Percentiles rank a stretch among this genome's conserved stretches.
phyloP scores from a whole-genome alignment of 1,140 invertebrate genomes.

The Eriocheir sinensis region DNA sequence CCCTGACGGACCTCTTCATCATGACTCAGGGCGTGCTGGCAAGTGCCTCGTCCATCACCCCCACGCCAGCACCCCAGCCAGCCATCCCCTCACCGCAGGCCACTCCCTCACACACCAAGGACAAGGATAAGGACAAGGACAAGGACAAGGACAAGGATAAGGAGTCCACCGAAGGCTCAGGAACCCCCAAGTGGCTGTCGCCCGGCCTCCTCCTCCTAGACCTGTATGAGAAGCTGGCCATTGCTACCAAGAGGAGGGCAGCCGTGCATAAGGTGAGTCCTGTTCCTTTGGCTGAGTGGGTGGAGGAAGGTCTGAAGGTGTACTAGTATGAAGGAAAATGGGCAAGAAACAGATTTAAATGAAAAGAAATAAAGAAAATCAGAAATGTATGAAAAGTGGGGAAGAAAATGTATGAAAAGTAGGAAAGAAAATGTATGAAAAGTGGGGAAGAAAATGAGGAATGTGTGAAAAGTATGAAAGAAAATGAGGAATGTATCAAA shows the following conservation, averaged over 20 bases:
- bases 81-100: neutral
- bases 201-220: slow-evolving; percentile 90
- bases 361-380: no score
- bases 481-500: no score
- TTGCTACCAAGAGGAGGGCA: slow-evolving; percentile 87
- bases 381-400: neutral
- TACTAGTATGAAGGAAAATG: no score
- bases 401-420: neutral
- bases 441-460: neutral
- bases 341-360: neutral
- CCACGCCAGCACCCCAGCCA: slow-evolving; percentile 6
- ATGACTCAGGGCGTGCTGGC: slow-evolving; percentile 81
- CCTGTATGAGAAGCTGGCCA: slow-evolving; percentile 90
- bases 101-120: slow-evolving; percentile 55
- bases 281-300: neutral
- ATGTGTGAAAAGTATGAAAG: no score
- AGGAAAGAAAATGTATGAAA: neutral
- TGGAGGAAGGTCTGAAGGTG: neutral
- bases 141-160: slow-evolving; percentile 50
- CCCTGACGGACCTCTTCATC: slow-evolving; percentile 84
- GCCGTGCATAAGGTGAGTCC: slow-evolving; percentile 87
- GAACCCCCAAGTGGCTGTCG: slow-evolving; percentile 91
- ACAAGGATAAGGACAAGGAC: slow-evolving; percentile 65
- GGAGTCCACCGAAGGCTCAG: slow-evolving; percentile 71
- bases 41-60: slow-evolving; percentile 51